phyloP scores from a whole-genome alignment of 2,888 invertebrate genomes.

The Pachymerium ferrugineum region DNA sequence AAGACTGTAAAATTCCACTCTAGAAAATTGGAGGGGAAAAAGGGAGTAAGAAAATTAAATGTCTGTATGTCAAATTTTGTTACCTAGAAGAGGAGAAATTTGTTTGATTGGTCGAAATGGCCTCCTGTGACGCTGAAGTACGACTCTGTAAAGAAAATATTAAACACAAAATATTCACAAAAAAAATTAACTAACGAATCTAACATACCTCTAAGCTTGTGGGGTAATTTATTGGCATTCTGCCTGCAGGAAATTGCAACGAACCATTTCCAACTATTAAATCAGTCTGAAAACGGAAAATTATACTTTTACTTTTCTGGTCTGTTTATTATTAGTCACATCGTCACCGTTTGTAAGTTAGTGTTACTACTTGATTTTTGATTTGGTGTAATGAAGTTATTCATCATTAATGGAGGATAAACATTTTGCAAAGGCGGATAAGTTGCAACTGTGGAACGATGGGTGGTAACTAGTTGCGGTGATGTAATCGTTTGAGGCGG shows the following conservation, averaged over 20 bases:
- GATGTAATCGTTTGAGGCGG: conserved; percentile 36
- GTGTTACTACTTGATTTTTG: neutral
- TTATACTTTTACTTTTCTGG: neutral
- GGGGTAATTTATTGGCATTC: neutral
- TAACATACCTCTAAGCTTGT: neutral
- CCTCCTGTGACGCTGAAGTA: neutral
- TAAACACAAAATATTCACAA: neutral
- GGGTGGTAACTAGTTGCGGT: conserved; percentile 36
- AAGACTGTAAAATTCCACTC: conserved; percentile 32
- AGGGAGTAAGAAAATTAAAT: neutral
- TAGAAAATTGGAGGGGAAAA: too few relatives aligned
- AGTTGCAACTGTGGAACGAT: conserved; percentile 36
- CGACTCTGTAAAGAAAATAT: neutral
- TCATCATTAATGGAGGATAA: neutral
- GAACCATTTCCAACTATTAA: neutral
- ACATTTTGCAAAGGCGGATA: neutral
- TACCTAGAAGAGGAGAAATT: neutral
- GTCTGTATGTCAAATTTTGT: neutral
- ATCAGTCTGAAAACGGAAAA: neutral
- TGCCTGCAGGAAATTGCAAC: neutral
- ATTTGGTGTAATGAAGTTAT: neutral
- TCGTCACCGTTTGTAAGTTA: neutral
- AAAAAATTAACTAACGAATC: neutral
- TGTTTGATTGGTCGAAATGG: neutral
- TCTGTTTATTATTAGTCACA: neutral